phyloP scores from a whole-genome alignment of 2,888 invertebrate species.

The Agrochola circellaris region DNA sequence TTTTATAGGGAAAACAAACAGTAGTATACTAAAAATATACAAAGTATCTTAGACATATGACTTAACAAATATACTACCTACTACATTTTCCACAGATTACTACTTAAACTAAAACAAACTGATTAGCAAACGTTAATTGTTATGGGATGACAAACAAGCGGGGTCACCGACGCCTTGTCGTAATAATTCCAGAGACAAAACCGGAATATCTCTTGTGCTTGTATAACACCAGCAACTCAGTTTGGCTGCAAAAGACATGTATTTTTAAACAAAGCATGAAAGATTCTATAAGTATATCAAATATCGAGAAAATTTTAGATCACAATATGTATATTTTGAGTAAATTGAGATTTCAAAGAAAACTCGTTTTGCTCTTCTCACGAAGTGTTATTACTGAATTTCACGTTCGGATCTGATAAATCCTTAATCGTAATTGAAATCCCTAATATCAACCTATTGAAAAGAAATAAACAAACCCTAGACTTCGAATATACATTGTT shows the following conservation, averaged over 20 bases:
- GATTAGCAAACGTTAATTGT: too few relatives aligned
- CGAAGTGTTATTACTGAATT: not conserved
- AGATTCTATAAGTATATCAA: not conserved
- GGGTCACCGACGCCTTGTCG: not conserved
- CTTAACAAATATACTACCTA: too few relatives aligned
- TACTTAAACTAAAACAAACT: too few relatives aligned
- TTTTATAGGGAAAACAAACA: too few relatives aligned
- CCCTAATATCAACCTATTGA: too few relatives aligned
- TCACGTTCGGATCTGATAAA: not conserved
- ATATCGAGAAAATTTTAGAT: not conserved
- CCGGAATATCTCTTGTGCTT: not conserved
- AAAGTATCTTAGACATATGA: too few relatives aligned
- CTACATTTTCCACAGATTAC: too few relatives aligned
- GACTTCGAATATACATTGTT: too few relatives aligned
- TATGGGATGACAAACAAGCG: not conserved
- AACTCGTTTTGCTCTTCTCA: not conserved
- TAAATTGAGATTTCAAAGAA: not conserved
- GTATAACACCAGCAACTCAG: not conserved
- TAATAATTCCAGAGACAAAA: not conserved
- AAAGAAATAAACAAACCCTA: too few relatives aligned
- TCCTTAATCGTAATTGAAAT: slow-evolving; percentile 28
- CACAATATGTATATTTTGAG: slow-evolving; percentile 2
- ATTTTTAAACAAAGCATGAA: slow-evolving; percentile 2
- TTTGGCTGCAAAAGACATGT: not conserved
- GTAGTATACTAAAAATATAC: too few relatives aligned